Evolutionary conservation across 2,888 invertebrate species (phyloP).

Genomic region (Seira musarum): DNA sequence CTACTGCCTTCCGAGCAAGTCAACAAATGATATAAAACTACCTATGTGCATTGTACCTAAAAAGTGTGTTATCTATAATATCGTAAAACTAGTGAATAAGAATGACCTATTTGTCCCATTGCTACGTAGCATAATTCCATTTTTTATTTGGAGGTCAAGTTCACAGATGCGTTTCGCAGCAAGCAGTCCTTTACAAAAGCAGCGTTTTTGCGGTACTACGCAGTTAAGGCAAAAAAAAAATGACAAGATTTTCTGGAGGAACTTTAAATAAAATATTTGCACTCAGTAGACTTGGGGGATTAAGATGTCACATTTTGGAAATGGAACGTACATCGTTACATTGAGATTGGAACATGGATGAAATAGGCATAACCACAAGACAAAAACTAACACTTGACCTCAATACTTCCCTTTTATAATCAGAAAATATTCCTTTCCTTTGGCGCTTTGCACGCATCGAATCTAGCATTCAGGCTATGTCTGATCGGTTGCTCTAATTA

Average conservation of each 20-base stretch:
- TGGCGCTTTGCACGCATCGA: no score
- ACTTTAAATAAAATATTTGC: not conserved
- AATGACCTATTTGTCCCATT: no score
- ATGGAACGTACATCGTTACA: constrained; percentile 17
- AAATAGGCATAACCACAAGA: constrained; percentile 4
- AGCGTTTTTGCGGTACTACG: not conserved
- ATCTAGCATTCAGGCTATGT: no score
- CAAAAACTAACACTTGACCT: constrained; percentile 30
- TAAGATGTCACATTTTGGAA: constrained; percentile 2
- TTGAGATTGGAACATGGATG: constrained; percentile 6
- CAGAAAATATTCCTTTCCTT: no score
- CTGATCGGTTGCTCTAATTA: no score
- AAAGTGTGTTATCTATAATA: no score
- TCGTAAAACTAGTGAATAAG: no score
- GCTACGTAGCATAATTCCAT: constrained; percentile 1
- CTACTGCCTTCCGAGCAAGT: no score
- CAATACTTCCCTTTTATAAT: constrained; percentile 3
- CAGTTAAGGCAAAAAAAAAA: not conserved
- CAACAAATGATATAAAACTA: no score
- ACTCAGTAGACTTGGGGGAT: not conserved
- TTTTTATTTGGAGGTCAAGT: constrained; percentile 52
- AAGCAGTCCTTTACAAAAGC: not conserved
- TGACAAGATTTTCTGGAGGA: not conserved
- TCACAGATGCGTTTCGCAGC: constrained; percentile 44
- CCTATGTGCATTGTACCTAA: no score